phyloP scores from a whole-genome alignment of 2,888 invertebrate genomes.

The Leptothorax acervorum region DNA sequence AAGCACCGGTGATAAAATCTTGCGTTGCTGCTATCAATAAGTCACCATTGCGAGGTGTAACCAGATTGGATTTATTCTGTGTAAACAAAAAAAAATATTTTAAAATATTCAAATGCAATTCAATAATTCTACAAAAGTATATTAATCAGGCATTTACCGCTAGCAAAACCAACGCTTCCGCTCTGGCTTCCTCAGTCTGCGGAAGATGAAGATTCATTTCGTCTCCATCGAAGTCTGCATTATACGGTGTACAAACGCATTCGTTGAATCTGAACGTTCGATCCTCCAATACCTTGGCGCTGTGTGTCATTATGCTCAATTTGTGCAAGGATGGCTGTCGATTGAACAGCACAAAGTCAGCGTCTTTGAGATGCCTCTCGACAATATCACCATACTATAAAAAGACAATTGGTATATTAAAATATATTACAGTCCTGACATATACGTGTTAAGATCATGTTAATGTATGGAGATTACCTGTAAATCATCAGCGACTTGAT shows the following conservation, averaged over 20 bases:
- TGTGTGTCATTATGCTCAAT: conserved; percentile 99
- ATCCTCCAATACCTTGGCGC: conserved; percentile 93
- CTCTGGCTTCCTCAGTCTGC: conserved; percentile 99
- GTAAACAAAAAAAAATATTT: conserved; percentile 65
- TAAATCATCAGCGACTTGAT: conserved; percentile 95
- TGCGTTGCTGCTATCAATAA: conserved; percentile 99
- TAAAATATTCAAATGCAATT: not conserved
- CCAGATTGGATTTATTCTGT: conserved; percentile 97
- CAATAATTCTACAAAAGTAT: conserved; percentile 6
- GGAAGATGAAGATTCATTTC: conserved; percentile 99
- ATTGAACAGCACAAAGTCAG: conserved; percentile 99
- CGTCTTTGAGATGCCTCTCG: conserved; percentile 96
- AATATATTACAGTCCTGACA: not conserved
- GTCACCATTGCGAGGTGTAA: conserved; percentile 99
- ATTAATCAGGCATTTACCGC: conserved; percentile 88
- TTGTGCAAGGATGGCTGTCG: conserved; percentile 99
- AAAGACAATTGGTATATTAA: not conserved
- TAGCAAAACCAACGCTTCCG: conserved; percentile 98
- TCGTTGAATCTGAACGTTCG: conserved; percentile 98
- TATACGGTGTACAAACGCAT: conserved; percentile 99
- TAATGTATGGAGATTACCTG: conserved; percentile 86
- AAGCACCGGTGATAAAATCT: conserved; percentile 99
- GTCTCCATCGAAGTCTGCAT: conserved; percentile 99
- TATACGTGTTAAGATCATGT: not conserved
- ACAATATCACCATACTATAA: conserved; percentile 95